These are phyloP conservation scores for Drosophila pruinosa DNA, from an alignment of 1,140 invertebrate genomes.

Conservation along the genomic window DNA sequence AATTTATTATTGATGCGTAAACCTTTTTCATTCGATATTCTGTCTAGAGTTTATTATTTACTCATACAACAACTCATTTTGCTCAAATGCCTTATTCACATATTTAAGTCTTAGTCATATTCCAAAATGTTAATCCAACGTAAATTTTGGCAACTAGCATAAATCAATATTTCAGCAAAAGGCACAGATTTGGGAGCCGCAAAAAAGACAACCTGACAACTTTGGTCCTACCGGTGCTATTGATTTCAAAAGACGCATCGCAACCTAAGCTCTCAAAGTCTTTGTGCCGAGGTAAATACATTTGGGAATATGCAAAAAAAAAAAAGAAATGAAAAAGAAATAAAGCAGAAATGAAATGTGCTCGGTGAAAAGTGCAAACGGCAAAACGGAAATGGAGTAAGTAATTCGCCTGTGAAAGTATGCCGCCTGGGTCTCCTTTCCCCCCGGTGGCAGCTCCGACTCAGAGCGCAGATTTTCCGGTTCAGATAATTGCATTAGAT, in stretches of 20 bases:
- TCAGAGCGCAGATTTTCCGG: conserved; percentile 55
- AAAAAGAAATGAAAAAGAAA: conserved; percentile 9
- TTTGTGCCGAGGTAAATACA: conserved; percentile 41
- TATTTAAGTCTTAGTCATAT: background rate
- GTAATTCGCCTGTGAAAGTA: conserved; percentile 55
- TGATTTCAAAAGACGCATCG: conserved; percentile 18
- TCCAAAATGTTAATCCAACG: background rate
- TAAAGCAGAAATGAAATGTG: background rate
- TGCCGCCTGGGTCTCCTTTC: conserved; percentile 10
- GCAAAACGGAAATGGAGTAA: conserved; percentile 58
- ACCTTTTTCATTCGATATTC: too few relatives aligned
- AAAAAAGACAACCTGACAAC: background rate
- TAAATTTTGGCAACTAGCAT: background rate
- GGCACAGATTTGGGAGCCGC: background rate
- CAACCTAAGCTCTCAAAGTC: conserved; percentile 10
- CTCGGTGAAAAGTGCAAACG: conserved; percentile 64
- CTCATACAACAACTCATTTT: too few relatives aligned
- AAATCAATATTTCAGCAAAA: conserved; percentile 3
- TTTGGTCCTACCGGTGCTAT: conserved; percentile 3
- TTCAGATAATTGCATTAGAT: conserved; percentile 72
- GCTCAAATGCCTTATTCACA: too few relatives aligned
- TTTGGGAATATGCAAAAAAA: conserved; percentile 70
- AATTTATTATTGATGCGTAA: too few relatives aligned
- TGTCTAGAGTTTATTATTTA: too few relatives aligned
- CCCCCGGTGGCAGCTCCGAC: background rate